phyloP scores from a whole-genome alignment of 2,888 invertebrate genomes.

The Noctuana brunneofusca region DNA sequence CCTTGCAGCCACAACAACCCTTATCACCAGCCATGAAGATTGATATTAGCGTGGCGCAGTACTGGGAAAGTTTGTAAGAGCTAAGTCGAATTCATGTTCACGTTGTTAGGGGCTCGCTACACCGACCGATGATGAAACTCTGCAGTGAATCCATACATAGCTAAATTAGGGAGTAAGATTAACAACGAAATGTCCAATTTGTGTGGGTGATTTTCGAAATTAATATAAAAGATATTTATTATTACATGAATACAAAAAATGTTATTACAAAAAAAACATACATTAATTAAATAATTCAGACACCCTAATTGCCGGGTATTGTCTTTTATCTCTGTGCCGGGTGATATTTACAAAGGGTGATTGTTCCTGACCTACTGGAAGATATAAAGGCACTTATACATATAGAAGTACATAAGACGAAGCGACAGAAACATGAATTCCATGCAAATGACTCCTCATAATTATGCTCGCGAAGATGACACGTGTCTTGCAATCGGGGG shows the following conservation, averaged over 20 bases:
- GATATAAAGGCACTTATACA: no score
- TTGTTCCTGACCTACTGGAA: no score
- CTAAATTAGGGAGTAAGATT: constrained; percentile 6
- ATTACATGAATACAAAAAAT: no score
- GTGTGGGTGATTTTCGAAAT: neutral
- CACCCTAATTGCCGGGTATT: no score
- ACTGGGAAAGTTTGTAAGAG: constrained; percentile 45
- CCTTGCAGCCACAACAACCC: constrained; percentile 23
- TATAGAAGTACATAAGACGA: no score
- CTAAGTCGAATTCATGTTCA: constrained; percentile 64
- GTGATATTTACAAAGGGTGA: no score
- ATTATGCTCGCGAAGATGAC: neutral
- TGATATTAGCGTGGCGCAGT: constrained; percentile 34
- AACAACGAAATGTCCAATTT: neutral
- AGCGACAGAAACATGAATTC: neutral
- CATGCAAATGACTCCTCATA: neutral
- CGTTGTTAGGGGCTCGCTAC: constrained; percentile 57
- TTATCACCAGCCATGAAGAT: constrained; percentile 41
- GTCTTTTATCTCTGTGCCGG: no score
- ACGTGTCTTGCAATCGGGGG: constrained; percentile 8
- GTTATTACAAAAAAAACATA: no score
- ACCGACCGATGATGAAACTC: constrained; percentile 15
- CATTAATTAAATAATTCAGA: no score
- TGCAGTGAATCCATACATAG: neutral
- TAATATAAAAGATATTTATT: no score